These are phyloP conservation scores for Meriones unguiculatus DNA, from an alignment of 2,113 vertebrate species.

Conservation along the genomic window DNA sequence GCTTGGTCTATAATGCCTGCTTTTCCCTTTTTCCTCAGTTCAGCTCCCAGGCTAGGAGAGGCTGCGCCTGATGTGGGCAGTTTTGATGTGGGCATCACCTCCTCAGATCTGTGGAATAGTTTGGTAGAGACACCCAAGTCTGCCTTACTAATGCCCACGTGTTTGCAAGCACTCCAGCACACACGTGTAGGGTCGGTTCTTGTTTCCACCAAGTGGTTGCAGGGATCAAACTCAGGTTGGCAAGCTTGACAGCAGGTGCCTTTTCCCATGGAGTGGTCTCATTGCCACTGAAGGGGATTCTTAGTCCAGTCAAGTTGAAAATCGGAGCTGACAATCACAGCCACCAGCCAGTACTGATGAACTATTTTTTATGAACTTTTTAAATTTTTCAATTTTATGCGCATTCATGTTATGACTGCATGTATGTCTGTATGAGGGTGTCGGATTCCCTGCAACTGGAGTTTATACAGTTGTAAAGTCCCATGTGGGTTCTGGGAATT, in stretches of 20 bases:
- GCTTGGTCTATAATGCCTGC: background rate
- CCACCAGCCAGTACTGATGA: background rate
- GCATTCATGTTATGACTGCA: background rate
- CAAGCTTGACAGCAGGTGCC: background rate
- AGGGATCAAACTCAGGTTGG: background rate
- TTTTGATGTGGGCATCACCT: background rate
- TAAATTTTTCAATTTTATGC: background rate
- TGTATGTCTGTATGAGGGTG: background rate
- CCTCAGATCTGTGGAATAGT: background rate
- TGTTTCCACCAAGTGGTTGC: background rate
- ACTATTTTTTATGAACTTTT: background rate
- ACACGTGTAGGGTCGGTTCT: background rate
- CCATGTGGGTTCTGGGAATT: background rate
- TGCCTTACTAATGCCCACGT: background rate
- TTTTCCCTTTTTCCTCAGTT: background rate
- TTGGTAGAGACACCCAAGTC: background rate
- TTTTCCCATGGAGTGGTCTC: background rate
- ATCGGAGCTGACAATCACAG: background rate
- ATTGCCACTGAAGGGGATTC: background rate
- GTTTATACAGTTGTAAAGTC: background rate
- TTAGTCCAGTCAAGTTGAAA: background rate
- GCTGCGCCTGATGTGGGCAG: too few relatives aligned
- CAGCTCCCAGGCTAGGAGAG: background rate
- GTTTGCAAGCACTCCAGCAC: too few relatives aligned
- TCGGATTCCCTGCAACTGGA: background rate